phyloP scores from a whole-genome alignment of 2,888 invertebrate genomes.

The Rhimphoctona megacephalus region DNA sequence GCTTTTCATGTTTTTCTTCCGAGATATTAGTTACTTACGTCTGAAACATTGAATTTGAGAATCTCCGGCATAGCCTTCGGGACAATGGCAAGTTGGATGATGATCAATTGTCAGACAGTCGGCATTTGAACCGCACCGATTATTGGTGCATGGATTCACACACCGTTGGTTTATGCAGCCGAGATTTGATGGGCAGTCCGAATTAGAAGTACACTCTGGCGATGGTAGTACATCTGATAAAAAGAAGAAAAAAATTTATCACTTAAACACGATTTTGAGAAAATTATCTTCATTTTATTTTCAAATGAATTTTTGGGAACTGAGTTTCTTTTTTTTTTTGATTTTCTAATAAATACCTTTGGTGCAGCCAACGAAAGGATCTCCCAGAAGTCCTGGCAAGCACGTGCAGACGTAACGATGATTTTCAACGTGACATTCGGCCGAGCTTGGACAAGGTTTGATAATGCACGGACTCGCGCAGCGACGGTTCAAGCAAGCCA shows the following conservation, averaged over 20 bases:
- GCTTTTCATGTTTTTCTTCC: neutral
- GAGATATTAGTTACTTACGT: conserved; percentile 87
- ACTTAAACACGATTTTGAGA: conserved; percentile 8
- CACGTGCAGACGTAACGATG: conserved; percentile 93
- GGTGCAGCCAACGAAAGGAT: conserved; percentile 93
- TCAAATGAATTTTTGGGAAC: neutral
- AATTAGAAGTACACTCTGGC: conserved; percentile 90
- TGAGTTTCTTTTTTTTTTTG: too few relatives aligned
- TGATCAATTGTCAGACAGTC: conserved; percentile 92
- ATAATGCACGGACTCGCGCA: conserved; percentile 92
- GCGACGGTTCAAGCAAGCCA: conserved; percentile 90
- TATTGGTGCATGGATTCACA: conserved; percentile 92
- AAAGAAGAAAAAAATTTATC: neutral
- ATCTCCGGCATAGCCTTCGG: conserved; percentile 94
- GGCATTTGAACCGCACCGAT: conserved; percentile 93
- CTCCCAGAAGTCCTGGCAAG: conserved; percentile 90
- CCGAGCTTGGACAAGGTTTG: conserved; percentile 91
- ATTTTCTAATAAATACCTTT: conserved; percentile 80
- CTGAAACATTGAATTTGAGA: conserved; percentile 94
- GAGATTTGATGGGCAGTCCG: conserved; percentile 91
- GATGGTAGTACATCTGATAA: conserved; percentile 83
- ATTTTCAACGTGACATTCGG: conserved; percentile 91
- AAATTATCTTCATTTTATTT: neutral
- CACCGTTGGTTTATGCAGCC: conserved; percentile 93
- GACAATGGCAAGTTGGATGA: conserved; percentile 93